These are phyloP conservation scores for Euwallacea fornicatus DNA, from an alignment of 1,140 invertebrate species.

Conservation along the genomic window DNA sequence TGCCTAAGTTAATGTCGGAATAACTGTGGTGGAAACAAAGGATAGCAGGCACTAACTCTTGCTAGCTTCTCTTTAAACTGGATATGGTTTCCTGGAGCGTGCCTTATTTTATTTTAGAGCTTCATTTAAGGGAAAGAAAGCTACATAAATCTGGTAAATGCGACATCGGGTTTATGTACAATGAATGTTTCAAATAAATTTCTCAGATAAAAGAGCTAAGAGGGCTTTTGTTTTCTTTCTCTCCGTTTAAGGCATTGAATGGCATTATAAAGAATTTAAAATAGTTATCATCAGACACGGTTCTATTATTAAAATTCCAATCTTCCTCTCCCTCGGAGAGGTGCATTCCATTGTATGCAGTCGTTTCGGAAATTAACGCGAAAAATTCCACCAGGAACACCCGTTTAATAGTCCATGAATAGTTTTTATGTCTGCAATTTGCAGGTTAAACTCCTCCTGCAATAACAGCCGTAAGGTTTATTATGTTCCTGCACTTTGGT, in stretches of 20 bases:
- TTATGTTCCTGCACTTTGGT: not conserved
- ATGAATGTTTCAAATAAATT: slow-evolving; percentile 5
- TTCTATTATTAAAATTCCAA: slow-evolving; percentile 6
- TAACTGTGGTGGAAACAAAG: not conserved
- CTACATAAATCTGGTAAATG: slow-evolving; percentile 1
- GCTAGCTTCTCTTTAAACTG: not conserved
- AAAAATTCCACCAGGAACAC: not conserved
- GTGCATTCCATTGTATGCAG: no score
- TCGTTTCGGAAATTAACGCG: not conserved
- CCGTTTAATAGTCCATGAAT: not conserved
- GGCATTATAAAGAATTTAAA: no score
- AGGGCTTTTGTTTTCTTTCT: not conserved
- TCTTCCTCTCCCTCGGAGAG: not conserved
- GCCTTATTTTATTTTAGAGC: not conserved
- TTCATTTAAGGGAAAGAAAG: not conserved
- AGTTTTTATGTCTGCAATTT: not conserved
- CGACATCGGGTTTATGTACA: slow-evolving; percentile 1
- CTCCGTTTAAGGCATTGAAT: not conserved
- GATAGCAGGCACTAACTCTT: not conserved
- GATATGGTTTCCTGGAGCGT: not conserved
- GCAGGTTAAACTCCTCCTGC: not conserved
- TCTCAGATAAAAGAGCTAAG: not conserved
- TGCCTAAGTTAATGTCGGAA: not conserved
- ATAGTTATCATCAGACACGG: not conserved
- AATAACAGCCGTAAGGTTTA: not conserved